Conservation (phyloP, 2,113 vertebrate genomes). For the Myocastor coypus region DNA sequence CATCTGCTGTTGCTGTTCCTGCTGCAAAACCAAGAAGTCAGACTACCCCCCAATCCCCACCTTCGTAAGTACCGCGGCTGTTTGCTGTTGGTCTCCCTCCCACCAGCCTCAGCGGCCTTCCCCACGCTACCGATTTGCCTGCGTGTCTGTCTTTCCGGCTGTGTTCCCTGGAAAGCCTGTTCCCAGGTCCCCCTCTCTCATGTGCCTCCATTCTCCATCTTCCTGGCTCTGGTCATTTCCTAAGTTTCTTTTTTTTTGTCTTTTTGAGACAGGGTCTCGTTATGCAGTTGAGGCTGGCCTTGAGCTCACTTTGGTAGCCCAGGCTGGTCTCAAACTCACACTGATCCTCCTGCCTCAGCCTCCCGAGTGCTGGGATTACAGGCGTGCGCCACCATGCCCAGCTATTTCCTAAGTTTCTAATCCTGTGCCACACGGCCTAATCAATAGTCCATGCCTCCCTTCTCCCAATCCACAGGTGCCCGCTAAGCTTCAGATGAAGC, state of each 20-base stretch:
- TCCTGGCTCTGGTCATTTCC: neutral
- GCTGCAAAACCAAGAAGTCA: slow-evolving; percentile 78
- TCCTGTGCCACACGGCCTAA: neutral
- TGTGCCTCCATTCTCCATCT: neutral
- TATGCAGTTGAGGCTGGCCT: no score
- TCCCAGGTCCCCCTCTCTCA: neutral
- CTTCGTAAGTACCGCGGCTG: slow-evolving; percentile 84
- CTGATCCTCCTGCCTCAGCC: no score
- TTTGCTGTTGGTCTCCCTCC: neutral
- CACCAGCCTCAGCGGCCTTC: neutral
- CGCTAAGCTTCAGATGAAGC: neutral
- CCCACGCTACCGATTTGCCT: neutral
- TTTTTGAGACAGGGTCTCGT: no score
- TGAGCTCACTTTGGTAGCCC: no score
- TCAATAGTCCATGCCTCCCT: neutral
- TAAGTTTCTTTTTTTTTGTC: no score
- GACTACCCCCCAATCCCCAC: slow-evolving; percentile 88
- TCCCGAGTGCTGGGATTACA: no score
- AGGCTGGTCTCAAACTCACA: no score
- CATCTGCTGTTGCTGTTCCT: slow-evolving; percentile 89
- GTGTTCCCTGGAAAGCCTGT: neutral
- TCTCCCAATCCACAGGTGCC: neutral
- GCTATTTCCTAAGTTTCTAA: slow-evolving; percentile 23
- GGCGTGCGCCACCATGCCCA: no score
- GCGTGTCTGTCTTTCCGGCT: neutral